These are phyloP conservation scores for Stramonita haemastoma DNA, from an alignment of 2,888 invertebrate genomes.

Conservation along the genomic window DNA sequence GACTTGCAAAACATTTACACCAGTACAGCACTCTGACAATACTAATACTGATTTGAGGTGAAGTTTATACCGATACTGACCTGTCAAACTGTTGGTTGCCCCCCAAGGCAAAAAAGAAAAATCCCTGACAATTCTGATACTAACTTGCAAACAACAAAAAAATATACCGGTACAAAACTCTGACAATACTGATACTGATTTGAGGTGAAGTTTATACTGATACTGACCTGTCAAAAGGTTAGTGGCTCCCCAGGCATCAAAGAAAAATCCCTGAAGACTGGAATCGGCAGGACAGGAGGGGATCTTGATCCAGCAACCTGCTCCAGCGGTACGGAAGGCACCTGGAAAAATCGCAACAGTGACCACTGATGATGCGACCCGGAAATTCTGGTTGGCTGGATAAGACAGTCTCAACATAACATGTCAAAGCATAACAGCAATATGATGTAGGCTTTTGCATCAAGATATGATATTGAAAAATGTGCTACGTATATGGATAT, in stretches of 20 bases:
- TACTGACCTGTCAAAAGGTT: conserved; percentile 33
- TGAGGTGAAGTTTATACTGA: too few relatives aligned
- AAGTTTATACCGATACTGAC: not conserved
- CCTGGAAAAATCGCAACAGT: conserved; percentile 44
- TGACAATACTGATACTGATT: too few relatives aligned
- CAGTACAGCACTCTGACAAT: not conserved
- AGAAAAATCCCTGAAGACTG: conserved; percentile 51
- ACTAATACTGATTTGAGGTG: too few relatives aligned
- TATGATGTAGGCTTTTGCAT: too few relatives aligned
- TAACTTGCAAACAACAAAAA: not conserved
- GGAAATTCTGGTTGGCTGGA: too few relatives aligned
- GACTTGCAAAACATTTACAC: not conserved
- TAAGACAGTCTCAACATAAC: too few relatives aligned
- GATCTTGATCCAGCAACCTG: conserved; percentile 63
- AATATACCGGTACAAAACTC: not conserved
- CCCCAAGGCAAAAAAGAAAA: conserved; percentile 60
- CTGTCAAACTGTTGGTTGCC: conserved; percentile 46
- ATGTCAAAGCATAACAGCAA: too few relatives aligned
- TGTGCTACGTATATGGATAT: too few relatives aligned
- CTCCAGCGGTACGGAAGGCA: conserved; percentile 54
- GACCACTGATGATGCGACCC: too few relatives aligned
- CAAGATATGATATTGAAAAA: too few relatives aligned
- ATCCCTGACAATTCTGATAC: conserved; percentile 44
- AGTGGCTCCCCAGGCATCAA: conserved; percentile 57
- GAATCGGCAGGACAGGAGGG: conserved; percentile 53